These are phyloP conservation scores for Xenops minutus DNA, from an alignment of 2,797 vertebrate genomes.

Conservation along the genomic window DNA sequence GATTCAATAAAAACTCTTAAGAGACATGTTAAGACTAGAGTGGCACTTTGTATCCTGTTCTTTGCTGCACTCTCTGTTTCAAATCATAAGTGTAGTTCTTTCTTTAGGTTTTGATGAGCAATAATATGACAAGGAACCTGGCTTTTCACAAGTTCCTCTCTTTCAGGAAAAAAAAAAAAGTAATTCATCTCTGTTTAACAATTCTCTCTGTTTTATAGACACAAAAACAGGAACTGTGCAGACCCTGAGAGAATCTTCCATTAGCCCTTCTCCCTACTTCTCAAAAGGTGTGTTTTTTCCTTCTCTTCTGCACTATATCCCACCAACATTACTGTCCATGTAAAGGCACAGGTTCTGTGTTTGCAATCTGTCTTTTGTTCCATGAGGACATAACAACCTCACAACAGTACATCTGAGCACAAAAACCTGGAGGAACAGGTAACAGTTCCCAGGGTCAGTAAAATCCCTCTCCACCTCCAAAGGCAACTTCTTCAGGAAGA, in stretches of 20 bases:
- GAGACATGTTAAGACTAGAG: background rate
- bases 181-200: background rate
- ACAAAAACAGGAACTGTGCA: background rate
- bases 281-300: background rate
- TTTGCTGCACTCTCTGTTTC: background rate
- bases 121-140: background rate
- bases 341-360: background rate
- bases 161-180: background rate
- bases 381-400: rapidly evolving
- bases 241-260: background rate
- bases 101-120: background rate
- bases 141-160: background rate
- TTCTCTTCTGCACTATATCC: background rate
- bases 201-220: background rate
- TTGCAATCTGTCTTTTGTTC: background rate
- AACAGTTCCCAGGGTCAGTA: background rate
- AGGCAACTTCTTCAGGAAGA: background rate
- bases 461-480: background rate
- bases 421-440: background rate
- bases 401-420: background rate
- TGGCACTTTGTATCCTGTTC: background rate
- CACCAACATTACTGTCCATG: background rate
- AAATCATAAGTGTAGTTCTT: background rate
- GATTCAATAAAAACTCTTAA: background rate
- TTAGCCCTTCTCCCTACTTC: background rate